Base-by-base conservation (phyloP, 2,888 invertebrate genomes). In the Parasteatoda lunata region DNA sequence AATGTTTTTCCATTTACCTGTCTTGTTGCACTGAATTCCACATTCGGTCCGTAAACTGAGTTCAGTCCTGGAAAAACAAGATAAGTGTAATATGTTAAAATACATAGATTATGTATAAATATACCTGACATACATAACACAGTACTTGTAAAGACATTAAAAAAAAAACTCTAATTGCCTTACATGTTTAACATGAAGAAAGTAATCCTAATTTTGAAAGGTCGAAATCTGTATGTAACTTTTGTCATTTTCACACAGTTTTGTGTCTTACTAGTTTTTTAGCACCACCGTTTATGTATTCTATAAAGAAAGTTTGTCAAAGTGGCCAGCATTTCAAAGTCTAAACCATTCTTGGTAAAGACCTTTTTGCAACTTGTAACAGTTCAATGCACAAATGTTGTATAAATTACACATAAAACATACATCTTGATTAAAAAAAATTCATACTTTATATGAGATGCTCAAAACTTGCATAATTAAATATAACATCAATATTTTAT, bases 261-360 rank as follows among this genome's bases (percentile, higher is more conserved):
- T 86, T 81, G 85, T 85, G 86, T 82, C 82, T 85, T 76, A 68
- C 77, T 87, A 82, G 86, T 72, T 88, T 86, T 88, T 76, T 88
- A 88, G 83, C 51, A 71, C 69, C 65, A 88, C 78, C 48, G 65
- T 82, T 79, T 78, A 79, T 83, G 79, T 78, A 81, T 75, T 73
- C 77, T 82, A 71, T 70, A 80, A 79, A 71, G 83, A 84, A 69
- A 79, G 83, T 83, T 88, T 83, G 88, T 88, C 88, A 83, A 88
- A 88, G 87, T 88, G 75, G 83, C 73, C 88, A 71, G 59, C 76
- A 76, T 88, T 86, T 68, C 65, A 83, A 83, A 76, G 76, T 80
- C 78, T 79, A 79, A 83, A 83, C 79, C 82, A 78, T 78, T 87
- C 82, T 79, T 71, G 47, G 78, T 77, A 82, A 78, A 78, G 49